Percentiles rank a stretch among this genome's conserved stretches.
phyloP scores from a whole-genome alignment of 2,888 invertebrate species.

The Oscheius onirici region DNA sequence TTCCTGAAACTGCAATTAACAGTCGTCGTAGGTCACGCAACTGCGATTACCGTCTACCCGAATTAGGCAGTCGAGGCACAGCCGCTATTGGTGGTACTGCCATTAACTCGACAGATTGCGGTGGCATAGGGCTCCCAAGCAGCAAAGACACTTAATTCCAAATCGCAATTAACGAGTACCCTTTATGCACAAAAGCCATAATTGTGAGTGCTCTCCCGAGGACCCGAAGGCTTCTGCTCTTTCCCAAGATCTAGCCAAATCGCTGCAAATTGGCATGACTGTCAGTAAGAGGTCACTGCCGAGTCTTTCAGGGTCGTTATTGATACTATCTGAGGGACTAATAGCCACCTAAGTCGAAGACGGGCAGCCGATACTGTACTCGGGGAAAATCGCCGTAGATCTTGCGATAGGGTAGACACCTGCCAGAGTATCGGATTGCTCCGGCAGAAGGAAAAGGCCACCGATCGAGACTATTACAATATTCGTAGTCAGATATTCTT shows the following conservation, averaged over 20 bases:
- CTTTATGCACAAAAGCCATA: constrained; percentile 32
- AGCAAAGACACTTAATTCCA: constrained; percentile 33
- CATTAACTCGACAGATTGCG: constrained; percentile 34
- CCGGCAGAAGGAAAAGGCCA: constrained; percentile 31
- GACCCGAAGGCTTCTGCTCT: constrained; percentile 1
- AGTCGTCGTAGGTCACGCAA: constrained; percentile 20
- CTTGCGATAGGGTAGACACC: constrained; percentile 30
- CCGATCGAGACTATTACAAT: constrained; percentile 17
- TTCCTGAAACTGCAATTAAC: constrained; percentile 15
- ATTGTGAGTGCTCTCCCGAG: constrained; percentile 32
- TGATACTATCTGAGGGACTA: constrained; percentile 25
- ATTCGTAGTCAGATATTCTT: background rate
- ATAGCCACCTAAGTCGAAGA: constrained; percentile 18
- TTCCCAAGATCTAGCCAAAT: background rate
- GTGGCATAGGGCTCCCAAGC: constrained; percentile 20
- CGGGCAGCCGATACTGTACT: constrained; percentile 28
- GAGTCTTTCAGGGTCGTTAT: background rate
- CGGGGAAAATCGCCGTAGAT: constrained; percentile 16
- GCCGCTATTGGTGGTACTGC: constrained; percentile 20
- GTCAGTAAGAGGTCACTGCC: background rate
- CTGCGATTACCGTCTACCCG: constrained; percentile 28
- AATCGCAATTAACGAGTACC: constrained; percentile 34
- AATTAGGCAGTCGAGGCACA: constrained; percentile 16
- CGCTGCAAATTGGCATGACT: background rate
- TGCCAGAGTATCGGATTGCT: constrained; percentile 30